Percentiles rank a stretch among this genome's conserved stretches.
Conservation (phyloP, 2,113 vertebrate species). For the Pontoporia blainvillei region DNA sequence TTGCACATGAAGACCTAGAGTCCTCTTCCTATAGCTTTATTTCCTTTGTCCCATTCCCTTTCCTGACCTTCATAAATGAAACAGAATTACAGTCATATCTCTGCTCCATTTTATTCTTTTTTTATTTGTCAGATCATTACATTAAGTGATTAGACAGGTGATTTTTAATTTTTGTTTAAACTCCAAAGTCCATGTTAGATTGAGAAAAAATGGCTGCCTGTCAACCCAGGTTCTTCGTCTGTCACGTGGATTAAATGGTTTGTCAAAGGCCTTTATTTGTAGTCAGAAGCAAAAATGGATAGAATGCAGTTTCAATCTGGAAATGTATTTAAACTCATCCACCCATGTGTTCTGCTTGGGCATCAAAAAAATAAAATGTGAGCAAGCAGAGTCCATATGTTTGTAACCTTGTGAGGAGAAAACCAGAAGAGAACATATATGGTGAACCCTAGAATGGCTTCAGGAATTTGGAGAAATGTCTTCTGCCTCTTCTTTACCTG, state of each 20-base stretch:
- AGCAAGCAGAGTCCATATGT: neutral
- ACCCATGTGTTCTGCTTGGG: neutral
- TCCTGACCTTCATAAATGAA: neutral
- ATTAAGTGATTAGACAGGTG: neutral
- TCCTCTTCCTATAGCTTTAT: neutral
- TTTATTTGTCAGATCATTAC: neutral
- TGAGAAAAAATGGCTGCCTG: neutral
- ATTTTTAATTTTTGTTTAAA: constrained; percentile 36
- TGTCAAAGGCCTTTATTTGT: neutral
- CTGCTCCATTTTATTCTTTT: neutral
- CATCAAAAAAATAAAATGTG: neutral
- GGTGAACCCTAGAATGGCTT: neutral
- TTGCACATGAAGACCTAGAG: neutral
- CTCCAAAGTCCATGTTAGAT: neutral
- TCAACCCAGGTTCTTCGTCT: neutral
- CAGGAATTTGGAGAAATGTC: neutral
- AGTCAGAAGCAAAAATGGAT: constrained; percentile 10
- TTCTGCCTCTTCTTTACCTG: neutral
- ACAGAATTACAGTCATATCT: neutral
- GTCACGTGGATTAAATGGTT: neutral
- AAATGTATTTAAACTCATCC: constrained; percentile 4
- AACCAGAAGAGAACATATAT: neutral
- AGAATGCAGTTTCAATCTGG: neutral
- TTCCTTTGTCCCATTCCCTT: neutral
- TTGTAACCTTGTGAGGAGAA: neutral